phyloP scores from a whole-genome alignment of 2,113 vertebrate genomes.

The Gymnobelideus leadbeateri region DNA sequence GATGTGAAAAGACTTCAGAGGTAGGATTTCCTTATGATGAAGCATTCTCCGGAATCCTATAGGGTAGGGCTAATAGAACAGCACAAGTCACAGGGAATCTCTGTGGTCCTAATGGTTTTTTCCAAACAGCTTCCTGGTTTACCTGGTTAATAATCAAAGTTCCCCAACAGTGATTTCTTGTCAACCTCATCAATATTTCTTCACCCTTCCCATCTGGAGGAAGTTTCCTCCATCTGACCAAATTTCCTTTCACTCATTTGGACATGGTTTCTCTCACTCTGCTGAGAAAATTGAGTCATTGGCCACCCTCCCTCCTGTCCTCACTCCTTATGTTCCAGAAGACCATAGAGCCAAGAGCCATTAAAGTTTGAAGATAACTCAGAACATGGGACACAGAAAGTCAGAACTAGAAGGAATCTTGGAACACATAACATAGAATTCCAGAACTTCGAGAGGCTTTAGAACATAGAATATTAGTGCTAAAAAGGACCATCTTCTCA shows the following conservation, averaged over 20 bases:
- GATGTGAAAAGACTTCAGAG: neutral
- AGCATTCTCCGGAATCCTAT: rapidly evolving
- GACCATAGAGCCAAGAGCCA: neutral
- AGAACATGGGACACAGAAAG: neutral
- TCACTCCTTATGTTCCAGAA: neutral
- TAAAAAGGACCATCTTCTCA: neutral
- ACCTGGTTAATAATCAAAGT: neutral
- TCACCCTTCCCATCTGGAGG: neutral
- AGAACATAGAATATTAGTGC: neutral
- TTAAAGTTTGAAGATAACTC: neutral
- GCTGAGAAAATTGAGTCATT: neutral
- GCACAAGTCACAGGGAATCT: neutral
- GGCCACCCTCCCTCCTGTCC: neutral
- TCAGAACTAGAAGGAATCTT: neutral
- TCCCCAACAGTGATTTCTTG: neutral
- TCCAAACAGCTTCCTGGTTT: neutral
- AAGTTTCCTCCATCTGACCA: neutral
- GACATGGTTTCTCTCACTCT: neutral
- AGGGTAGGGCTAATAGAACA: neutral
- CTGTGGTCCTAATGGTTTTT: neutral
- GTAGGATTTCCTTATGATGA: neutral
- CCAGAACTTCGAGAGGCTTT: neutral
- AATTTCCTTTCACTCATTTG: neutral
- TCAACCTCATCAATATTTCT: rapidly evolving
- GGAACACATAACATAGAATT: neutral